Evolutionary conservation across 2,888 invertebrate species (phyloP).

Genomic region (Trichopria drosophilae): DNA sequence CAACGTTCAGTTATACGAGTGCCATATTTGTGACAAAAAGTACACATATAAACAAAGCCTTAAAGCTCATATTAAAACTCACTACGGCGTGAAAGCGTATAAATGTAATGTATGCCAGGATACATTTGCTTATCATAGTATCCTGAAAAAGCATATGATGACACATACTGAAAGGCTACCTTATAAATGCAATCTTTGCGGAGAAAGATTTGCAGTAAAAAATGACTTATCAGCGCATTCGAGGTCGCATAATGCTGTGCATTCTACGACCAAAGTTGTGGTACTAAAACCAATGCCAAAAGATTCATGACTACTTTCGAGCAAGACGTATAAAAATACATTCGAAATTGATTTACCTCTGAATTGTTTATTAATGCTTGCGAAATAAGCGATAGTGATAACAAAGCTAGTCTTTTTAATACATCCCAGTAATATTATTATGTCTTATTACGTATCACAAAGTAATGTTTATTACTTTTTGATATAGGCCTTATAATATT

Average conservation of each 20-base stretch:
- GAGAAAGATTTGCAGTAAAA: background rate
- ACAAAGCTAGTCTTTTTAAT: slow-evolving; percentile 5
- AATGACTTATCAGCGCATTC: no score
- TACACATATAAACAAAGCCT: background rate
- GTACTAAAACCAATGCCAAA: slow-evolving; percentile 2
- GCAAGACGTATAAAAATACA: no score
- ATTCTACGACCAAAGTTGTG: no score
- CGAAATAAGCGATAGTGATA: background rate
- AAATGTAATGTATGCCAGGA: background rate
- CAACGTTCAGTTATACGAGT: background rate
- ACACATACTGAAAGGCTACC: background rate
- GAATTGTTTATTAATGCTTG: slow-evolving; percentile 7
- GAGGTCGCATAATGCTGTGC: no score
- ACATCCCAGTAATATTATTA: no score
- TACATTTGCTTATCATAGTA: background rate
- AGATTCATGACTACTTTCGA: no score
- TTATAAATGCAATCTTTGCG: background rate
- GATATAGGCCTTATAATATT: no score
- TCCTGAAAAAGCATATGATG: background rate
- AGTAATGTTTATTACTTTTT: no score
- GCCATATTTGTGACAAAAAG: background rate
- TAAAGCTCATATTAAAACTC: background rate
- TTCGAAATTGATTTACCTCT: slow-evolving; percentile 11
- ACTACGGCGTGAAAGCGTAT: background rate
- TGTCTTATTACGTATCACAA: no score